These are phyloP conservation scores for Chrysomallon squamiferum DNA, from an alignment of 1,140 invertebrate species.

Conservation along the genomic window DNA sequence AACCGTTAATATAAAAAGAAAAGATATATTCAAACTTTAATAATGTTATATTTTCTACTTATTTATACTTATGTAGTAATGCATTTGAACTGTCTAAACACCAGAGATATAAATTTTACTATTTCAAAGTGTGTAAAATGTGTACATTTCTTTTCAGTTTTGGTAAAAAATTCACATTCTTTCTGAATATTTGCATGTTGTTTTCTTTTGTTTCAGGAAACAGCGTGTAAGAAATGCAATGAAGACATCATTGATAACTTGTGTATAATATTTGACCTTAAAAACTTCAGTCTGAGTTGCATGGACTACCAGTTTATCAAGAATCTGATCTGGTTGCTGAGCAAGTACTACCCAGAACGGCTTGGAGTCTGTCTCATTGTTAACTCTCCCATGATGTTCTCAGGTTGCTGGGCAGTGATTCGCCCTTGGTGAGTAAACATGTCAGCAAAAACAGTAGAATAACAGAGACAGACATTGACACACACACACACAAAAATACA, in stretches of 20 bases:
- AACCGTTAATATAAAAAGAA: too few relatives aligned
- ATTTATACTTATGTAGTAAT: too few relatives aligned
- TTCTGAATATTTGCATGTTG: slow-evolving; percentile 69
- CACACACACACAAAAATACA: too few relatives aligned
- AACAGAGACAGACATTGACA: too few relatives aligned
- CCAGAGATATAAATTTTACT: too few relatives aligned
- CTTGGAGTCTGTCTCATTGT: slow-evolving; percentile 76
- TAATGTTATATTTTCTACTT: too few relatives aligned
- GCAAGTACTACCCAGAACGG: slow-evolving; percentile 78
- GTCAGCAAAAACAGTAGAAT: too few relatives aligned
- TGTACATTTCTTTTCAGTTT: too few relatives aligned
- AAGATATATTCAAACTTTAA: too few relatives aligned
- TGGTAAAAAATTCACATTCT: slow-evolving; percentile 79
- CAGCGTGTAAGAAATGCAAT: slow-evolving; percentile 77
- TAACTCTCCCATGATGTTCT: slow-evolving; percentile 75
- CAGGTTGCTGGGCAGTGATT: slow-evolving; percentile 77
- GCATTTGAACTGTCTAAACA: too few relatives aligned
- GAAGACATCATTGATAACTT: slow-evolving; percentile 80
- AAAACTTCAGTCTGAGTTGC: slow-evolving; percentile 74
- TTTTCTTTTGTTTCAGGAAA: slow-evolving; percentile 67
- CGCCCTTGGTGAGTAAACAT: slow-evolving; percentile 70
- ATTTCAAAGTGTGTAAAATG: too few relatives aligned
- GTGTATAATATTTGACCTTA: slow-evolving; percentile 79
- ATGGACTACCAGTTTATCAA: slow-evolving; percentile 81
- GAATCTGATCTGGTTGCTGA: slow-evolving; percentile 78